Base-by-base conservation (phyloP, 2,797 vertebrate species). In the Kryptolebias ocellatus region DNA sequence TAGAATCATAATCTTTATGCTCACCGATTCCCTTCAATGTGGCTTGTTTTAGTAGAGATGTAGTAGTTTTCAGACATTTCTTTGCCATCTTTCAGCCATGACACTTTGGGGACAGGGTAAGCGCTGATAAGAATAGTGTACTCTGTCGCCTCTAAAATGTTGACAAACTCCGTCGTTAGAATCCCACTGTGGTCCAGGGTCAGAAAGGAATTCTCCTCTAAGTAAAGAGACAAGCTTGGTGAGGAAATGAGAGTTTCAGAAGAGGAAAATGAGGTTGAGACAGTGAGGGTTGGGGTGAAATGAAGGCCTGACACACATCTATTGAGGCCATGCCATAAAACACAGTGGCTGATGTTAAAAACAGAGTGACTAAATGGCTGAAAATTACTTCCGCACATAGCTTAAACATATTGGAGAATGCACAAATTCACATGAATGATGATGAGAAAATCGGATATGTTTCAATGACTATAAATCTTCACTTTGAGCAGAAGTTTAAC, bases 91-190 rank as follows among this genome's bases (percentile, higher is more conserved):
- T 96, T 98, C 67, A 95, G 80, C 98, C 98, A 99, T 15, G 75
- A 87, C 71, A 98, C 92, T 87, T 91, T 95, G 67, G 98, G 98
- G 14, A 89, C 64, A 0, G 95, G 96, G 71, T 96, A 94, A 24
- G 96, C 96, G 20, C 94, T 70, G 20, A 99, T 95, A 20, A 95
- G 91, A 50, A 98, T 94, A 0, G 94, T 94, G 51, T 96, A 97
- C 85, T 96, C 93, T 6, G 94, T 96, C 58, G 96, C 95, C 89
- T 97, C 95, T 1, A 98, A 92, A 18, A 97, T 88, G 66, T 94
- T 93, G 58, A 96, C 93, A 53, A 92, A 88, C 91, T 97, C 97
- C 64, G 87, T 64, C 0, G 78, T 71, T 20, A 91, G 83, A 64
- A 99, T 96, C 53, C 93, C 93, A 12, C 93, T 95, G 77, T 96